Percentiles rank a stretch among this genome's conserved stretches.
Evolutionary conservation across 2,113 vertebrate species (phyloP).

Genomic region (Strix aluco): DNA sequence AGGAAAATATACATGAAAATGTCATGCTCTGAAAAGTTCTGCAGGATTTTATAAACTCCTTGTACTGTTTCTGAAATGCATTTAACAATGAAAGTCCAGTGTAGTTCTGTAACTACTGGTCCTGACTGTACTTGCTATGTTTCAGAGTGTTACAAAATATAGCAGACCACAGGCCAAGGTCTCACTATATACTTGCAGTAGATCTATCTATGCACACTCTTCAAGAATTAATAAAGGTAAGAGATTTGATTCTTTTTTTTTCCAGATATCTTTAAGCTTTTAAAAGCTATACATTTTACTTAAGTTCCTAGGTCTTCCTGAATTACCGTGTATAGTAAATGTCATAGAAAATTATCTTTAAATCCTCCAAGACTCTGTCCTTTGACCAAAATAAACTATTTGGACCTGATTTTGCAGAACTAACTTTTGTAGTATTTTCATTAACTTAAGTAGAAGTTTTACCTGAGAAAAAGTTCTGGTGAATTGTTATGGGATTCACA

Average conservation of each 20-base stretch:
- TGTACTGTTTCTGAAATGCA: background rate
- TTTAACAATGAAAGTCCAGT: background rate
- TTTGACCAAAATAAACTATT: background rate
- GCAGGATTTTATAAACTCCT: background rate
- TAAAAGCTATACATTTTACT: background rate
- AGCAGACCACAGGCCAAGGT: conserved; percentile 78
- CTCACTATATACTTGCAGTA: conserved; percentile 85
- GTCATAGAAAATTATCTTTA: background rate
- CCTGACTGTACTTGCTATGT: background rate
- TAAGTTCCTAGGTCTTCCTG: background rate
- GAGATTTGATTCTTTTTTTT: background rate
- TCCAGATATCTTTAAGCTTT: background rate
- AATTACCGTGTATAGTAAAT: background rate
- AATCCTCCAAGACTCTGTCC: background rate
- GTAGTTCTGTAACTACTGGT: background rate
- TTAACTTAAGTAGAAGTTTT: background rate
- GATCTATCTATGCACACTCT: conserved; percentile 82
- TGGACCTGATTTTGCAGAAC: background rate
- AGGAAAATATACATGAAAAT: background rate
- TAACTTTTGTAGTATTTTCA: background rate
- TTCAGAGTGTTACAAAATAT: conserved; percentile 87
- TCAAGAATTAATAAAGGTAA: conserved; percentile 86
- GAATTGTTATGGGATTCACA: background rate
- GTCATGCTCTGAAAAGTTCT: background rate
- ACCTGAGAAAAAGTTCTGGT: background rate